phyloP scores from a whole-genome alignment of 2,797 vertebrate genomes.

The Pipistrellus pygmaeus region DNA sequence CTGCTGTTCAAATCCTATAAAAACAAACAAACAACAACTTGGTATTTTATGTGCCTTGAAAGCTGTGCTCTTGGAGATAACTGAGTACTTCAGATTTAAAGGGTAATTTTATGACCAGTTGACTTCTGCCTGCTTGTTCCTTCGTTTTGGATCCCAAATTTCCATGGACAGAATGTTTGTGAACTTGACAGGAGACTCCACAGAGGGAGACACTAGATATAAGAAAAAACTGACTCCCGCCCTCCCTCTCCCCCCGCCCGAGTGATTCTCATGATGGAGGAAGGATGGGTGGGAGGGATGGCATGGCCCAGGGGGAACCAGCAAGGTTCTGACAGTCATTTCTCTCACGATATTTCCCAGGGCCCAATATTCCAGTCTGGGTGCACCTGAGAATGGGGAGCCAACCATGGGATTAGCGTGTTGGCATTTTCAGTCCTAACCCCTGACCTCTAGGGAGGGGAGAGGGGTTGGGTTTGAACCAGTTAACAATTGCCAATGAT shows the following conservation, averaged over 20 bases:
- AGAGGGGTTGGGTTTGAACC: background rate
- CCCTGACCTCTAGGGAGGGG: background rate
- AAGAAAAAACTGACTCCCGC: background rate
- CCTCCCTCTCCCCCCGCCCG: too few species aligned
- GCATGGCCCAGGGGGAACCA: background rate
- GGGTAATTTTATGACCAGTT: background rate
- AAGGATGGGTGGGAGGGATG: background rate
- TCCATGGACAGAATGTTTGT: background rate
- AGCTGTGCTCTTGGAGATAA: background rate
- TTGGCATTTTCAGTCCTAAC: background rate
- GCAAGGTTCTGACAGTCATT: background rate
- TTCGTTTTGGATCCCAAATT: background rate
- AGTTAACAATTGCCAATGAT: background rate
- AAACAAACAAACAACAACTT: too few species aligned
- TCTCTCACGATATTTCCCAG: background rate
- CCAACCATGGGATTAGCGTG: background rate
- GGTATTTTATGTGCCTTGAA: background rate
- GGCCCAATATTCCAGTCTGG: background rate
- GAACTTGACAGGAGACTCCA: background rate
- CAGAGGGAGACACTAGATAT: background rate
- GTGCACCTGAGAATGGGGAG: background rate
- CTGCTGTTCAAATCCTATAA: background rate
- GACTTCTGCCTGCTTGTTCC: background rate
- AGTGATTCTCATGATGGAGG: background rate
- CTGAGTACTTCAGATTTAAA: background rate